Conservation (phyloP, 2,888 invertebrate species). For the Scaptomyza polygonia region DNA sequence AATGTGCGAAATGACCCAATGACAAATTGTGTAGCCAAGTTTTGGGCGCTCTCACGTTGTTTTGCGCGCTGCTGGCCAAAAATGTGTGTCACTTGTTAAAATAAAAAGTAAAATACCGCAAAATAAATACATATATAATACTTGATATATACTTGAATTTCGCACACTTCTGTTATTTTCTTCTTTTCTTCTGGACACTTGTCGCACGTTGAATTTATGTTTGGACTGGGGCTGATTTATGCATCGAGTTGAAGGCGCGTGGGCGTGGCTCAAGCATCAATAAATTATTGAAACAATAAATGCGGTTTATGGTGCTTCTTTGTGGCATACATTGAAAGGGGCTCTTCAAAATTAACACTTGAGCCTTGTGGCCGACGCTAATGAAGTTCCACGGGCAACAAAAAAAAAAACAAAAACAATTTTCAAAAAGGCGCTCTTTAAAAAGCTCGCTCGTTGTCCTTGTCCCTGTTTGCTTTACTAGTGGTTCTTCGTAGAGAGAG, state of each 20-base stretch:
- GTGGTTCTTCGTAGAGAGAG: background rate
- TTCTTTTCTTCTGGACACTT: too few species aligned
- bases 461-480: slow-evolving; percentile 52
- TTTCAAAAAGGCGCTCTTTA: slow-evolving; percentile 1
- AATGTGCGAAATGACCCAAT: slow-evolving; percentile 70
- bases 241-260: slow-evolving; percentile 9
- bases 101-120: background rate
- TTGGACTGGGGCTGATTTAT: slow-evolving; percentile 61
- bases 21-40: slow-evolving; percentile 70
- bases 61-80: slow-evolving; percentile 25
- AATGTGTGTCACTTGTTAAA: slow-evolving; percentile 27
- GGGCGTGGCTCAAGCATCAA: slow-evolving; percentile 61
- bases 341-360: slow-evolving; percentile 37
- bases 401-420: background rate
- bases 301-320: slow-evolving; percentile 9
- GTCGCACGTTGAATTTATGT: slow-evolving; percentile 63
- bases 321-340: slow-evolving; percentile 34
- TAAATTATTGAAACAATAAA: slow-evolving; percentile 69
- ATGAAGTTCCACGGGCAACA: slow-evolving; percentile 33
- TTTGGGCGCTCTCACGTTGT: slow-evolving; percentile 38
- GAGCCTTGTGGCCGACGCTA: slow-evolving; percentile 28
- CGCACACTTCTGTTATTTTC: slow-evolving; percentile 31
- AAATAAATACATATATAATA: slow-evolving; percentile 13
- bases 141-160: slow-evolving; percentile 33
- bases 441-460: slow-evolving; percentile 19